Percentiles rank a stretch among this genome's conserved stretches.
These are phyloP conservation scores for Amphiura filiformis DNA, from an alignment of 35 echinoderm and acorn worm species.

Conservation along the genomic window DNA sequence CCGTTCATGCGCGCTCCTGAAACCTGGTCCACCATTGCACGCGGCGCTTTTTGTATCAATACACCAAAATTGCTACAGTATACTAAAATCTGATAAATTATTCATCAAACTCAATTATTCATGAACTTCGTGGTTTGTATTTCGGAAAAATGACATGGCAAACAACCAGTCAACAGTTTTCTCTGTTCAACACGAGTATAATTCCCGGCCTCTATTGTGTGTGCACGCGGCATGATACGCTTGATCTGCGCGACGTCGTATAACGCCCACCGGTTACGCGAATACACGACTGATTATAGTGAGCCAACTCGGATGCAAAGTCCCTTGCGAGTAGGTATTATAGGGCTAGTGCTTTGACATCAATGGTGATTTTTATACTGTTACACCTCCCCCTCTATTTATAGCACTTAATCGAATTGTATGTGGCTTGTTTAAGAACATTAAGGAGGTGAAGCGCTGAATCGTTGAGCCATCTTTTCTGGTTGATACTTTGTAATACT, in stretches of 20 bases:
- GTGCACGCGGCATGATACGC: not conserved
- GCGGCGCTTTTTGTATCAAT: not conserved
- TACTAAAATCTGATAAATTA: not conserved
- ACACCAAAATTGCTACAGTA: not conserved
- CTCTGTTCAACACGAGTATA: not conserved
- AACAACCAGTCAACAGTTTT: not conserved
- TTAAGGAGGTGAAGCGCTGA: no score
- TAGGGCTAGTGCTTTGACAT: no score
- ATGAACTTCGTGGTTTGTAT: not conserved
- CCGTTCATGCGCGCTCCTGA: not conserved
- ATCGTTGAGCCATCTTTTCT: no score
- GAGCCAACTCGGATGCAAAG: no score
- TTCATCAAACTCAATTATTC: not conserved
- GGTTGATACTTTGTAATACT: no score
- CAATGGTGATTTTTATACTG: no score
- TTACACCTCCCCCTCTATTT: no score
- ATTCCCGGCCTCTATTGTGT: not conserved
- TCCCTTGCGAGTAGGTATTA: no score
- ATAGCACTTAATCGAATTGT: no score
- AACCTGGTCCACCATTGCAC: not conserved
- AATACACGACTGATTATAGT: no score
- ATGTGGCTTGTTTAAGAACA: no score
- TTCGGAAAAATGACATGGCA: not conserved
- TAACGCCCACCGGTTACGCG: not conserved
- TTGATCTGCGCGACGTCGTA: not conserved